phyloP scores from a whole-genome alignment of 1,140 invertebrate genomes.

The Drosophila bocqueti region DNA sequence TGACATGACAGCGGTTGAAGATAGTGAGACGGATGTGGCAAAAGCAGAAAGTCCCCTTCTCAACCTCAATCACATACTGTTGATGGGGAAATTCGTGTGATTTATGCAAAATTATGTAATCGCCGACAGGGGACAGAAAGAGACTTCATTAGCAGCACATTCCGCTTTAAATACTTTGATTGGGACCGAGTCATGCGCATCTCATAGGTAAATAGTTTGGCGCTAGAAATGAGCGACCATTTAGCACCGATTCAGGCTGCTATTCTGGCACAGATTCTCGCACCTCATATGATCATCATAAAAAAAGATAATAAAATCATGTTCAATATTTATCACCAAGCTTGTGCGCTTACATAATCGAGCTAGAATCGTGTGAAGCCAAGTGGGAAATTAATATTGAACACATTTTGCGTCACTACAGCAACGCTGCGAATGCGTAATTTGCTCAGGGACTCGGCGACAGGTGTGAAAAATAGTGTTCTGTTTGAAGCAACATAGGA shows the following conservation, averaged over 20 bases:
- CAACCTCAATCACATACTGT: slow-evolving; percentile 19
- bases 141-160: slow-evolving; percentile 21
- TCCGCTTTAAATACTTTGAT: slow-evolving; percentile 47
- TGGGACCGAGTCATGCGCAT: slow-evolving; percentile 21
- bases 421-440: slow-evolving; percentile 49
- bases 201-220: slow-evolving; percentile 15
- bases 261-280: slow-evolving; percentile 11
- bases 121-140: slow-evolving; percentile 6
- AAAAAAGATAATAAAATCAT: slow-evolving; percentile 9
- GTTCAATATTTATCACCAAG: slow-evolving; percentile 20
- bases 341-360: slow-evolving; percentile 34
- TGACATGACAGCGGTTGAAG: slow-evolving; percentile 44
- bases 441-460: slow-evolving; percentile 22
- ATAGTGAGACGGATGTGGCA: slow-evolving; percentile 51
- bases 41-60: slow-evolving; percentile 20
- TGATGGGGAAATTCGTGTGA: slow-evolving; percentile 34
- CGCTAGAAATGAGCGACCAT: slow-evolving; percentile 37
- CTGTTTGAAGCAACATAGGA: neutral
- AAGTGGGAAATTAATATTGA: slow-evolving; percentile 33
- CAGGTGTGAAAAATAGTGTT: slow-evolving; percentile 30
- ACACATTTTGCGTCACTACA: slow-evolving; percentile 11
- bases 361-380: slow-evolving; percentile 11
- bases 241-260: slow-evolving; percentile 23
- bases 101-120: slow-evolving; percentile 64
- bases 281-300: slow-evolving; percentile 51